These are phyloP conservation scores for Sigmodon hispidus DNA, from an alignment of 2,113 vertebrate species.

Conservation along the genomic window DNA sequence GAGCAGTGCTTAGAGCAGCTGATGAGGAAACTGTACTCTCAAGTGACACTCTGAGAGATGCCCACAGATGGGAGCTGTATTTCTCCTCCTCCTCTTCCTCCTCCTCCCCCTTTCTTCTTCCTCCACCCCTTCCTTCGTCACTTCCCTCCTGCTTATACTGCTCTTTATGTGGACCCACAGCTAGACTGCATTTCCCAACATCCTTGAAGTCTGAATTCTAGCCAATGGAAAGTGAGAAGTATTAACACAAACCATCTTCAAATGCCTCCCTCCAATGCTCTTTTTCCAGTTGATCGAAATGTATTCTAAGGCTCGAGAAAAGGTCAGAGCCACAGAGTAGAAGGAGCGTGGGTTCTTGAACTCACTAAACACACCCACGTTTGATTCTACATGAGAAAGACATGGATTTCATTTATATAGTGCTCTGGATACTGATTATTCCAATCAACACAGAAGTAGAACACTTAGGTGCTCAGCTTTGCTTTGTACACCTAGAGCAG, in stretches of 20 bases:
- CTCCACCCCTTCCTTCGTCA: not conserved
- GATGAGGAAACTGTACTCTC: constrained; percentile 20
- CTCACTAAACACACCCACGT: not conserved
- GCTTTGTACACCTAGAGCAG: not conserved
- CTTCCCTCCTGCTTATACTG: not conserved
- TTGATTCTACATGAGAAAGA: not conserved
- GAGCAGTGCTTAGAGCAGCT: constrained; percentile 39
- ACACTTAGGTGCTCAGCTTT: not conserved
- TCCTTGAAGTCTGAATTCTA: not conserved
- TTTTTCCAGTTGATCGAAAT: not conserved
- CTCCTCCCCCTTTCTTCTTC: not conserved
- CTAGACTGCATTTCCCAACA: not conserved
- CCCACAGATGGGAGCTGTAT: not conserved
- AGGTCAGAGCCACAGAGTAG: not conserved
- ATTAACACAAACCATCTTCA: not conserved
- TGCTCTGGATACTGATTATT: not conserved
- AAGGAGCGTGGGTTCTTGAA: not conserved
- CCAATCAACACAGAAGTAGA: not conserved
- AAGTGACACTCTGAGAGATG: constrained; percentile 13
- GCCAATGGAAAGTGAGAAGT: not conserved
- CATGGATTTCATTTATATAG: not conserved
- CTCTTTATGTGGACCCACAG: not conserved
- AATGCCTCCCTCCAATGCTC: not conserved
- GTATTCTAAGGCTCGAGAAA: not conserved
- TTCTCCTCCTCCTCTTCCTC: not conserved